Percentiles rank a stretch among this genome's conserved stretches.
Conservation (phyloP, 2,797 vertebrate species). For the Acropternis orthonyx region DNA sequence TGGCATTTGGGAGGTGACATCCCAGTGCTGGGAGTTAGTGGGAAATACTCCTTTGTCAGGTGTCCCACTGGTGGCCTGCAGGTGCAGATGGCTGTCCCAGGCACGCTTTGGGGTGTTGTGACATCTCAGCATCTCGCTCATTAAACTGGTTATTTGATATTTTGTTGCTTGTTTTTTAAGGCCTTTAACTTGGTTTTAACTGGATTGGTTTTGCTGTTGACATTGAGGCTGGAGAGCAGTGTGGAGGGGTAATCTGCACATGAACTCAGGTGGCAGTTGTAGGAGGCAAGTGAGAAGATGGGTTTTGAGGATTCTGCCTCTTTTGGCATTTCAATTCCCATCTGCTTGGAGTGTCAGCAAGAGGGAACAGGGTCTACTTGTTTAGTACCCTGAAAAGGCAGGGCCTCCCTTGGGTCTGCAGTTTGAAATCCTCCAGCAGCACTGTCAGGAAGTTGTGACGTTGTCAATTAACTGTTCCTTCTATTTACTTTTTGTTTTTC, state of each 20-base stretch:
- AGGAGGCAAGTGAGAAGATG: not conserved
- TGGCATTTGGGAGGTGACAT: not conserved
- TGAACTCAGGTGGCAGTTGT: not conserved
- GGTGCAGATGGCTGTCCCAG: not conserved
- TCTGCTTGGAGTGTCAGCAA: not conserved
- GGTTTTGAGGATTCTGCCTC: not conserved
- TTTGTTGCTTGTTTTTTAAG: not conserved
- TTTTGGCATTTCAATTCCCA: not conserved
- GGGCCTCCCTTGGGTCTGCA: not conserved
- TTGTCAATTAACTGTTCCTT: not conserved
- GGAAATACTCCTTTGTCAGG: not conserved
- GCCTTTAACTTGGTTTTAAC: not conserved
- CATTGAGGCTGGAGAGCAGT: not conserved
- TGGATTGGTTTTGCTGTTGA: not conserved
- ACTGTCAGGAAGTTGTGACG: not conserved
- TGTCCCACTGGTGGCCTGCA: not conserved
- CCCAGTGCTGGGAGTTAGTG: not conserved
- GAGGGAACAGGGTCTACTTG: not conserved
- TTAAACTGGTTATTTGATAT: not conserved
- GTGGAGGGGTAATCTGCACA: not conserved
- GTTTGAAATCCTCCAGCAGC: not conserved
- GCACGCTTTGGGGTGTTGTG: not conserved
- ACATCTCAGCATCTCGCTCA: rapidly evolving
- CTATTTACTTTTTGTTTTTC: not conserved
- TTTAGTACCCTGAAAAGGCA: not conserved